phyloP scores from a whole-genome alignment of 2,113 vertebrate species.

The Pholis gunnellus region DNA sequence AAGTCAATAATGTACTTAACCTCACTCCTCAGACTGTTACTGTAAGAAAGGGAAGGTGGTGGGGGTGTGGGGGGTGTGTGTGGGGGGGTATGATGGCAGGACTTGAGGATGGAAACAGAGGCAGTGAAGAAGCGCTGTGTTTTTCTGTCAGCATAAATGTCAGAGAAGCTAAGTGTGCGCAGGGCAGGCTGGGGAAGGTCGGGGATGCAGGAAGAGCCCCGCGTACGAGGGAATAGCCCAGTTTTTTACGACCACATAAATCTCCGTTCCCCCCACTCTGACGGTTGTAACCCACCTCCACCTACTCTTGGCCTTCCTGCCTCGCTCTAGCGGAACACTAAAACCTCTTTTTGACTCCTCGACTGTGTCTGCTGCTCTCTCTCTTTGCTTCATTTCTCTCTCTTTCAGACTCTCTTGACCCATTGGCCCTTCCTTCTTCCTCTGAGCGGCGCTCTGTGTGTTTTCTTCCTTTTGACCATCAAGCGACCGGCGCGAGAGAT shows the following conservation, averaged over 20 bases:
- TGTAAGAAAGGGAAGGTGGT: constrained; percentile 36
- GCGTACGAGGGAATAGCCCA: constrained; percentile 70
- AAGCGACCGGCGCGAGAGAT: constrained; percentile 3
- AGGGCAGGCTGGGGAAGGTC: constrained; percentile 33
- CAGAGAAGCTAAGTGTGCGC: constrained; percentile 56
- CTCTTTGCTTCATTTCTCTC: constrained; percentile 43
- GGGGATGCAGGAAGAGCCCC: constrained; percentile 65
- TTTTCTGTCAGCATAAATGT: constrained; percentile 72
- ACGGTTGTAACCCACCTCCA: constrained; percentile 50
- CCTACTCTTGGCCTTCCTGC: constrained; percentile 27
- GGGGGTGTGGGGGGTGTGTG: too few species aligned
- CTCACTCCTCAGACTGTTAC: constrained; percentile 48
- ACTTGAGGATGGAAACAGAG: constrained; percentile 42
- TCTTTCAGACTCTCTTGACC: constrained; percentile 37
- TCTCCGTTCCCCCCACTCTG: constrained; percentile 55
- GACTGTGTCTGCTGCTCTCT: constrained; percentile 9
- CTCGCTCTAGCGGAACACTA: neutral
- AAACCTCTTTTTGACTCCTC: constrained; percentile 39
- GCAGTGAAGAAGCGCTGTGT: constrained; percentile 34
- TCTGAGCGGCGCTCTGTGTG: neutral
- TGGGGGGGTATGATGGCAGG: constrained; percentile 29
- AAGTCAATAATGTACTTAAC: constrained; percentile 76
- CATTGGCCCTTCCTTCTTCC: constrained; percentile 13
- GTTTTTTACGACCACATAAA: constrained; percentile 76
- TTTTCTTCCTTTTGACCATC: constrained; percentile 15